Evolutionary conservation across 2,113 vertebrate species (phyloP), one percentile per base, ranked within the genome.

Genomic region (Campylomormyrus tamandua): DNA sequence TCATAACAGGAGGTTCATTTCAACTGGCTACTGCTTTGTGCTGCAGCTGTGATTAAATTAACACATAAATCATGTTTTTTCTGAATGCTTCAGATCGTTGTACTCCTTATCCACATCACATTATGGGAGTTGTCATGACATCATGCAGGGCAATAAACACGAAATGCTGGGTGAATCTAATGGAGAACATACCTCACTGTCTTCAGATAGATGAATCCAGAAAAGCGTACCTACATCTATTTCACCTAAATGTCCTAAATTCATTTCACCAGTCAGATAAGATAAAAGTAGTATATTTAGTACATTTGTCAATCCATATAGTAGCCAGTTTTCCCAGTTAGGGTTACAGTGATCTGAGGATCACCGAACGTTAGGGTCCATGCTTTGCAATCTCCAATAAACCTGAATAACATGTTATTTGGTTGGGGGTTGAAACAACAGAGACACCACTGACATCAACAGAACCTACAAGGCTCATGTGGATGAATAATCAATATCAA

Each of bases 141-240:
- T 83, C 35, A 83, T 39, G 49, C 48, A 31, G 49, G 35, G 10
- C 46, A 21, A 27, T 5, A 27, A 83, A 6, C 21, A 89, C 5
- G 0, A 27, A 35, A 89, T 83, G 70, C 35, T 49, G 52, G 35
- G 39, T 31, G 49, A 31, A 83, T 31, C 21, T 42, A n/a, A 56
- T 66, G 77, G 56, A 70, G 56, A 84, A 53, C 84, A 11, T 39
- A 31, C 58, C 35, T 87, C 9, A 6, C n/a, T 13, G 90, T 70
- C 83, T n/a, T 15, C 52, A 58, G n/a, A 53, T 27, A 35, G 39
- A 91, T 49, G 52, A 35, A n/a, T 89, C 86, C 58, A 89, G 35
- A 83, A 90, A 66, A 86, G 85, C 50, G 88, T 24, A 92, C 86
- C 46, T 90, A 89, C 90, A 91, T 87, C 89, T 77, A 91, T 91